These are phyloP conservation scores for Sarcophaga carnaria DNA, from an alignment of 2,888 invertebrate species.

Conservation along the genomic window DNA sequence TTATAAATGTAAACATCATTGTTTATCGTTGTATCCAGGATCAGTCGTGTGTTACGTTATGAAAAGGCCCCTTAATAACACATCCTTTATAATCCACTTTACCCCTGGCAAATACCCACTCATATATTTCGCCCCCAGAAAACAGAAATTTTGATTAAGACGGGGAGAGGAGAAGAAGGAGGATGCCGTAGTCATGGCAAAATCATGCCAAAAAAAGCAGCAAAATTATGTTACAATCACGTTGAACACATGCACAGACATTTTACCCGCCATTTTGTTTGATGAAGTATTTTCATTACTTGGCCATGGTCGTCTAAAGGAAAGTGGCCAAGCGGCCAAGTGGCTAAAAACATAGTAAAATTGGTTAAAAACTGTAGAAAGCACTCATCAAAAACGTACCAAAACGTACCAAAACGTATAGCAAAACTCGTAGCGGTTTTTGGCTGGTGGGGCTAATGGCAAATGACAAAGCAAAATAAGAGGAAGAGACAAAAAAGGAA, in stretches of 20 bases:
- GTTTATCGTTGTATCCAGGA: too few relatives aligned
- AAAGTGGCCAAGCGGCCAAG: constrained; percentile 35
- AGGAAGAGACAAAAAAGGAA: not conserved
- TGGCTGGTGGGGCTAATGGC: constrained; percentile 47
- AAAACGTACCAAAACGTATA: too few relatives aligned
- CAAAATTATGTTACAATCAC: constrained; percentile 23
- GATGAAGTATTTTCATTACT: constrained; percentile 48
- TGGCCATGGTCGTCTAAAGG: constrained; percentile 26
- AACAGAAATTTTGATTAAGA: too few relatives aligned
- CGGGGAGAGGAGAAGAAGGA: too few relatives aligned
- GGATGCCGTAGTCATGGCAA: not conserved
- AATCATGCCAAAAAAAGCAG: not conserved
- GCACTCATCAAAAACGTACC: too few relatives aligned
- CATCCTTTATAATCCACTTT: not conserved
- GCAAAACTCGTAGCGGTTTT: not conserved
- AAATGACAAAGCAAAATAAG: constrained; percentile 38
- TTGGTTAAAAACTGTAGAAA: not conserved
- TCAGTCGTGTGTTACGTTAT: too few relatives aligned
- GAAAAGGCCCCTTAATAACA: not conserved
- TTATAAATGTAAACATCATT: too few relatives aligned
- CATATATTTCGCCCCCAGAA: not conserved
- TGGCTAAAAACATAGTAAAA: constrained; percentile 36
- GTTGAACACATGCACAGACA: not conserved
- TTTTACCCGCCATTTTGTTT: constrained; percentile 68
- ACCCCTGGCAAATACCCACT: not conserved